Evolutionary conservation across 2,113 vertebrate genomes (phyloP).

Genomic region (Spizaetus ornatus): DNA sequence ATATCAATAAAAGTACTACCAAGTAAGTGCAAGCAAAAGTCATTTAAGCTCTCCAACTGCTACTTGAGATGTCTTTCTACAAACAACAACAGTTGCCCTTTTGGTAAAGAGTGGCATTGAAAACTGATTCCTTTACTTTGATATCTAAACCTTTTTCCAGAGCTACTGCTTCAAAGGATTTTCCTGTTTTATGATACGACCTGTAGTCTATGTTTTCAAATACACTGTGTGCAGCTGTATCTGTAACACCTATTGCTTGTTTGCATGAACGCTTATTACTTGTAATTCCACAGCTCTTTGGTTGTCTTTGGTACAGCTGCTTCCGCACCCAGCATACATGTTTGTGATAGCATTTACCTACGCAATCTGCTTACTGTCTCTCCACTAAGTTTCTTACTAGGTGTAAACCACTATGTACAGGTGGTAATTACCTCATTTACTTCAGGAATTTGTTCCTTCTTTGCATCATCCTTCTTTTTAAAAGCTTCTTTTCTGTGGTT

Average conservation of each 20-base stretch:
- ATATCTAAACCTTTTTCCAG: background rate
- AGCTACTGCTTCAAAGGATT: slow-evolving; percentile 21
- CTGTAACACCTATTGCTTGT: background rate
- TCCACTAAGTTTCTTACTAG: background rate
- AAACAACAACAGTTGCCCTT: background rate
- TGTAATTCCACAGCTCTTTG: background rate
- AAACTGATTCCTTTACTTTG: background rate
- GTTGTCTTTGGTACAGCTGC: background rate
- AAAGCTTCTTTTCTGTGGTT: background rate
- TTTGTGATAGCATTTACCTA: background rate
- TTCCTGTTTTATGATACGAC: background rate
- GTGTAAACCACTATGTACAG: background rate
- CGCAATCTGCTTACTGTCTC: background rate
- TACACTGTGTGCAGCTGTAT: background rate
- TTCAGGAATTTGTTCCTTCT: background rate
- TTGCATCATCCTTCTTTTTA: background rate
- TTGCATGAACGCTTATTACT: background rate
- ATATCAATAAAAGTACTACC: background rate
- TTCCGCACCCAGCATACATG: fast-evolving
- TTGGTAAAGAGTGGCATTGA: background rate
- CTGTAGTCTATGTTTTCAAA: background rate
- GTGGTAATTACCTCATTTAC: background rate
- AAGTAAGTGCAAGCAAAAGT: background rate
- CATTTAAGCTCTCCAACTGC: background rate
- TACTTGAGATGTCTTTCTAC: background rate